A percentile compares a stretch with the other conserved stretches of the same genome.
Evolutionary conservation across 1,140 invertebrate species (phyloP).

Genomic region (Lethrus apterus): DNA sequence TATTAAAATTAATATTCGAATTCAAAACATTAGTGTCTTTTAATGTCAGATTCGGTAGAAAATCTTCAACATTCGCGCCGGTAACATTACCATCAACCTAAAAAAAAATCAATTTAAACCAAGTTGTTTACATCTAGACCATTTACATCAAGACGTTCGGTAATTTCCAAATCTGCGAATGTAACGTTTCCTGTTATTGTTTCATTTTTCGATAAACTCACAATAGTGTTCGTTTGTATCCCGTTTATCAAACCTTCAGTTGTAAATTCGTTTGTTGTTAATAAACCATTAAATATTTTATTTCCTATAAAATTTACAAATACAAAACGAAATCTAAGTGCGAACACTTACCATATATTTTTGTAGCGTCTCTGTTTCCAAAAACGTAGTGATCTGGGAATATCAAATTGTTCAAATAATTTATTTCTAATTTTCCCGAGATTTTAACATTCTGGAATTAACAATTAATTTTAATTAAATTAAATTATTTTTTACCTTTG

Average conservation of each 20-base stretch:
- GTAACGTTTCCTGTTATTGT: conserved; percentile 37
- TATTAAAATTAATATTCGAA: conserved; percentile 41
- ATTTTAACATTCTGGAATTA: conserved; percentile 38
- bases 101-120: conserved; percentile 14
- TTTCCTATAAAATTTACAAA: conserved; percentile 6
- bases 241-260: conserved; percentile 37
- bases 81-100: conserved; percentile 43
- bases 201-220: conserved; percentile 37
- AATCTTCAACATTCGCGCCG: conserved; percentile 39
- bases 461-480: conserved; percentile 11
- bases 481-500: conserved; percentile 40
- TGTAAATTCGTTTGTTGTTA: conserved; percentile 24
- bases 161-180: conserved; percentile 42
- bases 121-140: not conserved
- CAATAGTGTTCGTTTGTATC: conserved; percentile 31
- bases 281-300: conserved; percentile 23
- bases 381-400: conserved; percentile 45
- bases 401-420: conserved; percentile 40
- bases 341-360: conserved; percentile 14
- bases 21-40: conserved; percentile 36
- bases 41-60: conserved; percentile 42
- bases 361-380: conserved; percentile 9
- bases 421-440: conserved; percentile 31
- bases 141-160: conserved; percentile 39
- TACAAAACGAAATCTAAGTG: conserved; percentile 7